phyloP scores from a whole-genome alignment of 2,888 invertebrate species.

The Carabus problematicus region DNA sequence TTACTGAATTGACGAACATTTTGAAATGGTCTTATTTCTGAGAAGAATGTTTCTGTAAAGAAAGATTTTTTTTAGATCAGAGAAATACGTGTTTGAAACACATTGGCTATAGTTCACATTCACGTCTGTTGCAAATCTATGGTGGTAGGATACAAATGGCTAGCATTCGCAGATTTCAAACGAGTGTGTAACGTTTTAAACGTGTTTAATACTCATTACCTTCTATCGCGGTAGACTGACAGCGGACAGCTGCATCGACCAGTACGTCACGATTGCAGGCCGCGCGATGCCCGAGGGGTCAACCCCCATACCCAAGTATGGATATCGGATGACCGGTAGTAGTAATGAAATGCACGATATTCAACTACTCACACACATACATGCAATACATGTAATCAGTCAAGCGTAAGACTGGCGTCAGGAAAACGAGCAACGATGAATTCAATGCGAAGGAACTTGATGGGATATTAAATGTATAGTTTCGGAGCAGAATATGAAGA shows the following conservation, averaged over 20 bases:
- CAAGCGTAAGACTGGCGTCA: not conserved
- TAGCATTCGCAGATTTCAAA: conserved; percentile 7
- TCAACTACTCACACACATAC: conserved; percentile 41
- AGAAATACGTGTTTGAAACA: too few relatives aligned
- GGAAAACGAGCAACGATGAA: too few relatives aligned
- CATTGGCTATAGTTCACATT: not conserved
- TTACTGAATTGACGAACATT: too few relatives aligned
- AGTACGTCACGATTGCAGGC: not conserved
- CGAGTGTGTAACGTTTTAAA: conserved; percentile 12
- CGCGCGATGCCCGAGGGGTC: too few relatives aligned
- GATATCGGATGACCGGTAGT: not conserved
- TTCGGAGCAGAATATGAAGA: too few relatives aligned
- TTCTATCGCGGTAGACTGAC: conserved; percentile 20
- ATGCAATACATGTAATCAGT: not conserved
- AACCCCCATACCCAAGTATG: too few relatives aligned
- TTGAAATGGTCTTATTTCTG: too few relatives aligned
- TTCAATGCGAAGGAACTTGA: too few relatives aligned
- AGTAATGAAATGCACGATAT: not conserved
- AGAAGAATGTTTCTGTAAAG: too few relatives aligned
- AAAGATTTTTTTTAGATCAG: too few relatives aligned
- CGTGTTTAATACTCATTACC: conserved; percentile 24
- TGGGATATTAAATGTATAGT: too few relatives aligned
- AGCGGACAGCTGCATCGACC: conserved; percentile 15
- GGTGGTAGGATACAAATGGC: not conserved
- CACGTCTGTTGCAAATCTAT: not conserved